These are phyloP conservation scores for Mus spretus DNA, from an alignment of 2,797 vertebrate species.

Conservation along the genomic window DNA sequence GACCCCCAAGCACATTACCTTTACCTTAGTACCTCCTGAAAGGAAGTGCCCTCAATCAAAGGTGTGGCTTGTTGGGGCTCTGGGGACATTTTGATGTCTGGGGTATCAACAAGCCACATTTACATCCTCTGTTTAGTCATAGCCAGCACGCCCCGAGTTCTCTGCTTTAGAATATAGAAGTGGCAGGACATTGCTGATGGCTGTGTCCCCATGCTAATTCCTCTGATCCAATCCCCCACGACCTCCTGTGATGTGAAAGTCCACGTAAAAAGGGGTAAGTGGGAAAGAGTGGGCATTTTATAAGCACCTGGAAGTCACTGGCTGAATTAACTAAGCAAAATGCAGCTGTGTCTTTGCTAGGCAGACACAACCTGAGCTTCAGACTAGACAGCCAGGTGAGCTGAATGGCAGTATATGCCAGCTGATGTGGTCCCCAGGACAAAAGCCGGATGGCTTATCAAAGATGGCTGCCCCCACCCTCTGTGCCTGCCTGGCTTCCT, in stretches of 20 bases:
- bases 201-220: neutral
- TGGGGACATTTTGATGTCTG: conserved; percentile 68
- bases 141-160: neutral
- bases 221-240: conserved; percentile 77
- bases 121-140: neutral
- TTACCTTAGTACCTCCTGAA: conserved; percentile 68
- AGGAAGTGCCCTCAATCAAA: conserved; percentile 72
- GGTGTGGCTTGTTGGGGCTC: neutral
- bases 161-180: neutral
- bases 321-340: conserved; percentile 69
- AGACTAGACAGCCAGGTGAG: neutral
- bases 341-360: conserved; percentile 15
- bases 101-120: conserved; percentile 36
- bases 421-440: neutral
- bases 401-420: neutral
- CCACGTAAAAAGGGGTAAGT: conserved; percentile 59
- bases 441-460: neutral
- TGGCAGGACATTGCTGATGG: neutral
- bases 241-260: conserved; percentile 73
- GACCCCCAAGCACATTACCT: neutral
- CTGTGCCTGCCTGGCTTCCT: neutral
- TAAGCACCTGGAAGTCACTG: conserved; percentile 66
- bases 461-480: neutral
- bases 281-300: conserved; percentile 21
- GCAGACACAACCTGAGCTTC: neutral